Percentiles rank a stretch among this genome's conserved stretches.
phyloP scores from a whole-genome alignment of 2,113 vertebrate species.

The Ptyas mucosa region DNA sequence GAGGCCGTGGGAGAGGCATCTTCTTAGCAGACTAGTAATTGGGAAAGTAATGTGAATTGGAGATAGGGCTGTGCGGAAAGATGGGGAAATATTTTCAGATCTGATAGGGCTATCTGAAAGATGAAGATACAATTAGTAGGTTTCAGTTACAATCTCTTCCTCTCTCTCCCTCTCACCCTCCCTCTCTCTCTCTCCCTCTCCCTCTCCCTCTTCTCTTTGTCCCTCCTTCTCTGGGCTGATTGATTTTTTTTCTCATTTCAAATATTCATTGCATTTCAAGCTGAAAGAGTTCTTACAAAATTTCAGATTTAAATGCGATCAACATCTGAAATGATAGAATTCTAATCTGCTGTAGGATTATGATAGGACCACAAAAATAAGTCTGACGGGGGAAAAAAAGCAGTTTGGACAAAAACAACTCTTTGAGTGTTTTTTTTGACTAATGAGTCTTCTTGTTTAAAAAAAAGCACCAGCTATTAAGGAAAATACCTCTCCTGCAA shows the following conservation, averaged over 20 bases:
- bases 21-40: not conserved
- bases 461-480: not conserved
- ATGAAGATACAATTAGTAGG: not conserved
- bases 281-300: not conserved
- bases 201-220: not conserved
- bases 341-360: not conserved
- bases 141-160: not conserved
- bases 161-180: not conserved
- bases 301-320: not conserved
- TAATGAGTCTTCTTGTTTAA: not conserved
- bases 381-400: not conserved
- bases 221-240: not conserved
- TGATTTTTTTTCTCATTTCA: not conserved
- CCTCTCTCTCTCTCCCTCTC: not conserved
- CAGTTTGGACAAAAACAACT: not conserved
- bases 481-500: slow-evolving; percentile 7
- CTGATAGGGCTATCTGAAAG: not conserved
- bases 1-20: not conserved
- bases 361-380: not conserved
- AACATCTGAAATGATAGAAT: not conserved
- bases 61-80: not conserved
- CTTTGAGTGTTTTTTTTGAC: not conserved
- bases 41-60: not conserved
- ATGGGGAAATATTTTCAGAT: not conserved
- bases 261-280: not conserved